Evolutionary conservation across 2,113 vertebrate genomes (phyloP).

Genomic region (Clarias macrocephalus): DNA sequence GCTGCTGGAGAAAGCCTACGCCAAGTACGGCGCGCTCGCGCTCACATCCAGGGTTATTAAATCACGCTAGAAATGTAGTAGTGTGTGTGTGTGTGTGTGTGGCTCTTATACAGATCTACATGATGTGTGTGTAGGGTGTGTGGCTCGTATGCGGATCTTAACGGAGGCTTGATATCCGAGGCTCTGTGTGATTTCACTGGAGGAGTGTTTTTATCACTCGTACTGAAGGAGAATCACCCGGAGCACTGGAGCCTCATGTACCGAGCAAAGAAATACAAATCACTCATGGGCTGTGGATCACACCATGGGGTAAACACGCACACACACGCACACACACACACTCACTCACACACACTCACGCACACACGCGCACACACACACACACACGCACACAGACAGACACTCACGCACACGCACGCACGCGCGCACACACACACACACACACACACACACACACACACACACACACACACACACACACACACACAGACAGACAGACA

Average conservation of each 20-base stretch:
- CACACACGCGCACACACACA: background rate
- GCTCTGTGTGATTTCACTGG: conserved; percentile 86
- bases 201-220: conserved; percentile 74
- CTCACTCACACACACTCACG: background rate
- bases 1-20: conserved; percentile 75
- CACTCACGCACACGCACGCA: no score
- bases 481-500: no score
- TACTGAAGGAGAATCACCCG: conserved; percentile 63
- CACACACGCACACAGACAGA: background rate
- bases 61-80: background rate
- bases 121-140: conserved; percentile 70
- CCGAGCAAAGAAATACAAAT: conserved; percentile 68
- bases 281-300: conserved; percentile 80
- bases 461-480: no score
- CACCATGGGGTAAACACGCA: conserved; percentile 65
- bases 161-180: conserved; percentile 76
- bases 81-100: background rate
- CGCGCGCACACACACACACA: background rate
- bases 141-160: conserved; percentile 84
- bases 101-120: background rate
- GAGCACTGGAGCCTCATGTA: conserved; percentile 76
- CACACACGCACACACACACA: conserved; percentile 1
- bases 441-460: background rate
- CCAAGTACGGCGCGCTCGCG: conserved; percentile 58
- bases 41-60: background rate